These are phyloP conservation scores for Muscicapa comitata DNA, from an alignment of 2,797 vertebrate genomes.

Conservation along the genomic window DNA sequence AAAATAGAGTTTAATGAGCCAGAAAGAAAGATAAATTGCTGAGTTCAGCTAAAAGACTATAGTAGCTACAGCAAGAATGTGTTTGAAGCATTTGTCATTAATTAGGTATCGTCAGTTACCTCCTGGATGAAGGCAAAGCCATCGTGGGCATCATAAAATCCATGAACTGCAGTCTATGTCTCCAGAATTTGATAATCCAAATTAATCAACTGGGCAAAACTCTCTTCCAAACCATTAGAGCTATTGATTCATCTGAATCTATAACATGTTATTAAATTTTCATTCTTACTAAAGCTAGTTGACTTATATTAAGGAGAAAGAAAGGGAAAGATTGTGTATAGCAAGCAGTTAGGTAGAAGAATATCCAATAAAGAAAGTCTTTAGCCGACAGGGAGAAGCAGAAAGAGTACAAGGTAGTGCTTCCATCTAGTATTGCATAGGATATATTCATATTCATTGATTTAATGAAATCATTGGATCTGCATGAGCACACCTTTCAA, in stretches of 20 bases:
- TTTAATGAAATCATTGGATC: neutral
- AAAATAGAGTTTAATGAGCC: constrained; percentile 43
- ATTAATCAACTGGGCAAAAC: constrained; percentile 12
- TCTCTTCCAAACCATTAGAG: constrained; percentile 1
- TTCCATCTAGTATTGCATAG: neutral
- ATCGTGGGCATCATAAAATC: constrained; percentile 31
- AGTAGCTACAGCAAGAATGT: neutral
- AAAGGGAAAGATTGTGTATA: neutral
- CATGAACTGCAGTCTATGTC: neutral
- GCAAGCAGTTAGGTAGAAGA: neutral
- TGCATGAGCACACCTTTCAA: neutral
- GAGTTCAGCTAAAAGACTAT: constrained; percentile 4
- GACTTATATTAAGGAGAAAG: neutral
- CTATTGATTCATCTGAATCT: constrained; percentile 18
- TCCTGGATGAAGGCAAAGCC: constrained; percentile 12
- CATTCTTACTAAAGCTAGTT: neutral
- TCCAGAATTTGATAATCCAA: constrained; percentile 33
- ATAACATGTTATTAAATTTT: constrained; percentile 1
- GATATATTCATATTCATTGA: neutral
- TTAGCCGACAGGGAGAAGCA: neutral
- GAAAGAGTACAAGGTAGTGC: neutral
- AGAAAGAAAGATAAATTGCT: constrained; percentile 8
- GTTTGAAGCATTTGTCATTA: constrained; percentile 28
- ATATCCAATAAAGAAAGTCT: neutral
- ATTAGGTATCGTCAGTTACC: constrained; percentile 30